Evolutionary conservation across 2,113 vertebrate species (phyloP), one percentile per base, ranked within the genome.

Genomic region (Pelecanus crispus): DNA sequence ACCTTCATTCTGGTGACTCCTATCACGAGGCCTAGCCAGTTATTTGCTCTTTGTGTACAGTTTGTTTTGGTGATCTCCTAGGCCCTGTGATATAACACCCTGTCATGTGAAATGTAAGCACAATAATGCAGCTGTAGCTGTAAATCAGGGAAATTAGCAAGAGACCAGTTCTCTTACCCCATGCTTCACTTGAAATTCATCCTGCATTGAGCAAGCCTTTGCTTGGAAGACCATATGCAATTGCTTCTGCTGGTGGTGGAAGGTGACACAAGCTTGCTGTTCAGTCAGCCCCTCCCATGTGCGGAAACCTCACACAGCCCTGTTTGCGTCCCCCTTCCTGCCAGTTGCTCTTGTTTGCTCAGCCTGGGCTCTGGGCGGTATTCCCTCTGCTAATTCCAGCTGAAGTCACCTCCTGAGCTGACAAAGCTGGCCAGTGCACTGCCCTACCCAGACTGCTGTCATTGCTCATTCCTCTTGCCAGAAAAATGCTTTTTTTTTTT

Each of bases 401-500:
- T 95, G 95, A 97, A 97, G 94, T 97, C 96, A 95, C 83, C 95
- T 96, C 96, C 95, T 92, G 91, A 94, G 61, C 80, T 94, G 86
- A 96, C 87, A 95, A 94, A 96, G 62, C 94, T 96, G 81, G 53
- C 81, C 89, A 94, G 68, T 20, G 61, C 42, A 61, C 68, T 71
- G 79, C 90, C 80, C 88, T 94, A 88, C 73, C 91, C 88, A 92
- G 81, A 94, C 78, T 95, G 95, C 88, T 96, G 94, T 94, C 94
- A 95, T 72, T 87, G 88, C 91, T 96, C 88, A 92, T 96, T 93
- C 56, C 77, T 86, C 77, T 63, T 92, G 81, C 44, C 80, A 94
- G 88, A 96, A 92, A 95, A 96, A 79, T 73, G 24, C 3, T 24
- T 36, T 52, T 34, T 55, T 70, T 84, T 66, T 86, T 87, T 44